Conservation (phyloP, 2,888 invertebrate species). For the Noctua janthina region DNA sequence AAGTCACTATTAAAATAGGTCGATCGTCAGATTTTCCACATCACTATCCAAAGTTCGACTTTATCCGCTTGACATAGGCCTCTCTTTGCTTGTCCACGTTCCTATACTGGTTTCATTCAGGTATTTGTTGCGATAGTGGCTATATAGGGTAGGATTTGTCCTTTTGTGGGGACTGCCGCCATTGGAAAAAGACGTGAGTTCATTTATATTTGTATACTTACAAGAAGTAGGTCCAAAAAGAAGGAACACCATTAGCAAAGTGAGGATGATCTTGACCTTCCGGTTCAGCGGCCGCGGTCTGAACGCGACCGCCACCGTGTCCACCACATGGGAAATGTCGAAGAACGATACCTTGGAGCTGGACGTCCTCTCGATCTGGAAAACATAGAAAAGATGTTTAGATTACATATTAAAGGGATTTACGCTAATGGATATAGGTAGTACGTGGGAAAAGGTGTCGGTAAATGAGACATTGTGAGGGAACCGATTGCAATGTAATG, state of each 20-base stretch:
- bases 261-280: constrained; percentile 84
- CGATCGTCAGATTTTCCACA: not conserved
- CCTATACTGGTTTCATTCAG: not conserved
- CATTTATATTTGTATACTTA: constrained; percentile 70
- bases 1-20: not conserved
- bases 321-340: constrained; percentile 91
- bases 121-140: not conserved
- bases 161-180: not conserved
- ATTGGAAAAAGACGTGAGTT: not conserved
- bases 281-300: constrained; percentile 80
- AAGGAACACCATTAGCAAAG: constrained; percentile 87
- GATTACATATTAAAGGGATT: not conserved
- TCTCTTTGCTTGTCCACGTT: not conserved
- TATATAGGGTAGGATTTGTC: not conserved
- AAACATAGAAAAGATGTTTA: constrained; percentile 25
- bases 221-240: constrained; percentile 89
- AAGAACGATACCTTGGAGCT: constrained; percentile 92
- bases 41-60: not conserved
- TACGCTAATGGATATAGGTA: too few species aligned
- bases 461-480: not conserved
- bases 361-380: constrained; percentile 80
- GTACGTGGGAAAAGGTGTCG: not conserved
- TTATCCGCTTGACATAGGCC: not conserved
- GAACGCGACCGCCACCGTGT: constrained; percentile 88
- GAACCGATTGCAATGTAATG: not conserved